These are phyloP conservation scores for Philhelius pedissequus DNA, from an alignment of 2,888 invertebrate species.

Conservation along the genomic window DNA sequence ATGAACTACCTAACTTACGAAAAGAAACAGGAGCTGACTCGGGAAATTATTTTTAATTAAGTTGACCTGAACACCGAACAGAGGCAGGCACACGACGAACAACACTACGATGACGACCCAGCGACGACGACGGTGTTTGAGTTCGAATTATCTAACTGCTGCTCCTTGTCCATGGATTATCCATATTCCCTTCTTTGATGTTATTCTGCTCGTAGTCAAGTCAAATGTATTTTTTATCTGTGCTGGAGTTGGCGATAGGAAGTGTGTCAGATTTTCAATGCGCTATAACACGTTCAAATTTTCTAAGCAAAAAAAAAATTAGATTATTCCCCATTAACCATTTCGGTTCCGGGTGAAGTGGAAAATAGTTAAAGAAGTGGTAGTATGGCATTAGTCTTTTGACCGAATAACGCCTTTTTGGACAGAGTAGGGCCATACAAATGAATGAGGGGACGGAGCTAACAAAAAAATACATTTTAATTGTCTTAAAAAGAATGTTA, in stretches of 20 bases:
- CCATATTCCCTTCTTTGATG: background rate
- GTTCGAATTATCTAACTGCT: conserved; percentile 2
- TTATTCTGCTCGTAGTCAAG: background rate
- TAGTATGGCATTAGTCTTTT: conserved; percentile 2
- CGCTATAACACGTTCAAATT: background rate
- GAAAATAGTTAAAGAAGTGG: background rate
- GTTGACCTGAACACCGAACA: conserved; percentile 74
- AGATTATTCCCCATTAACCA: background rate
- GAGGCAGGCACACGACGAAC: background rate
- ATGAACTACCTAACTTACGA: conserved; percentile 43
- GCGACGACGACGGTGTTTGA: background rate
- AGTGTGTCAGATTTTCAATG: conserved; percentile 12
- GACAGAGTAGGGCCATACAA: background rate
- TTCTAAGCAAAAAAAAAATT: background rate
- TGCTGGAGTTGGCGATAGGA: background rate
- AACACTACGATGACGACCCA: background rate
- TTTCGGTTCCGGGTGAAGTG: background rate
- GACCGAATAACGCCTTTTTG: background rate
- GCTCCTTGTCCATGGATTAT: conserved; percentile 21
- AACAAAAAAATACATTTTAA: too few species aligned
- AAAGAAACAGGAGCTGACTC: conserved; percentile 47
- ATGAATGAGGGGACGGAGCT: too few species aligned
- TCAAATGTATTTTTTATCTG: conserved; percentile 17
- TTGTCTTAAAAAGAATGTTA: too few species aligned
- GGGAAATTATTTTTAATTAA: conserved; percentile 65